These are phyloP conservation scores for Andrena haemorrhoa DNA, from an alignment of 2,888 invertebrate species.

Conservation along the genomic window DNA sequence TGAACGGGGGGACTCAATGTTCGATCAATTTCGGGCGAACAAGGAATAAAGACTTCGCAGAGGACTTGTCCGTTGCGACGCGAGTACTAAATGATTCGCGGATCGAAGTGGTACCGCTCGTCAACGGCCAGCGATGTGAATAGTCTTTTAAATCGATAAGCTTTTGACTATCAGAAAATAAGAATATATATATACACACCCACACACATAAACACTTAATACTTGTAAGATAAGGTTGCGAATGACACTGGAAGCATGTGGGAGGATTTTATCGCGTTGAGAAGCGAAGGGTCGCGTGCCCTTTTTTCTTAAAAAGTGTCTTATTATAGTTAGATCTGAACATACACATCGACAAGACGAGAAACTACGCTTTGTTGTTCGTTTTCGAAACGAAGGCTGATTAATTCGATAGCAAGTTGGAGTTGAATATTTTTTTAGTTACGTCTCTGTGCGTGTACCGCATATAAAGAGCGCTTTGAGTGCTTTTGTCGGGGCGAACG, in stretches of 20 bases:
- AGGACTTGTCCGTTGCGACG: background rate
- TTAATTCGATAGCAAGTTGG: background rate
- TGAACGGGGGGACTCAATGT: background rate
- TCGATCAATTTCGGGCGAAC: background rate
- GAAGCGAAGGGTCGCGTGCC: conserved; percentile 6
- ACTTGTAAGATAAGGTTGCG: conserved; percentile 33
- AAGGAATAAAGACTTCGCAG: background rate
- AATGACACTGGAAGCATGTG: conserved; percentile 14
- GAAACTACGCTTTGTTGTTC: conserved; percentile 49
- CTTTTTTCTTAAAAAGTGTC: conserved; percentile 58
- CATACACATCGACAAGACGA: conserved; percentile 16
- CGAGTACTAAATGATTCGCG: background rate
- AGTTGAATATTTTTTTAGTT: background rate
- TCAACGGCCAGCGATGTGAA: conserved; percentile 18
- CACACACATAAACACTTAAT: conserved; percentile 6
- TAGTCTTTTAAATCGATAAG: conserved; percentile 52
- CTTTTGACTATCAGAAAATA: conserved; percentile 39
- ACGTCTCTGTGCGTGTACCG: background rate
- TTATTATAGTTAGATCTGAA: conserved; percentile 47
- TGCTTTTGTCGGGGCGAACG: background rate
- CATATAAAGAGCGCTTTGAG: background rate
- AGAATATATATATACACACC: conserved; percentile 2
- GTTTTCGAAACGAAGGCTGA: conserved; percentile 22
- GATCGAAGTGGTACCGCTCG: conserved; percentile 1
- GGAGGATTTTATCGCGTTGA: conserved; percentile 1